Evolutionary conservation across 1,140 invertebrate genomes (phyloP), one percentile per base, ranked within the genome.

Genomic region (Notospermus geniculatus): DNA sequence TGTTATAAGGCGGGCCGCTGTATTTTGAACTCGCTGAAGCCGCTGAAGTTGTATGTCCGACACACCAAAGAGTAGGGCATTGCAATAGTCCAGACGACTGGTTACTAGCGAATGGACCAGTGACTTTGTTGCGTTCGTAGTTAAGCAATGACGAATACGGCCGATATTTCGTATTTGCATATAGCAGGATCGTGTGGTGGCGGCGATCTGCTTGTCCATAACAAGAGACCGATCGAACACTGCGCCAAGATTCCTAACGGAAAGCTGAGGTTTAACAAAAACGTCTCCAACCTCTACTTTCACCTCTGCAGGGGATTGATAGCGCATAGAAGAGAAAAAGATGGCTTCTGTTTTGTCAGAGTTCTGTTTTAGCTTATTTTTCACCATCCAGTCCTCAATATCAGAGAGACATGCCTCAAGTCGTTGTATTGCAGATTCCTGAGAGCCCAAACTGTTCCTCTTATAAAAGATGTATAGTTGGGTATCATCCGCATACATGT

Each of bases 1-100:
- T 19, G 58, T 55, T n/a, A 60, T 60, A 28, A 60, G n/a, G 27
- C 58, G 58, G 15, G 58, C 58, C 2, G 58, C 43, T 7, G n/a
- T 50, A 50, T 50, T 50, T n/a, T 50, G 46, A 50, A 50, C 46
- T 7, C 46, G n/a, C 4, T n/a, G 46, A 9, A 50, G 25, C 4
- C n/a, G 46, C 4, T 19, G 5, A n/a, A 50, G 5, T 50, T 5
- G 4, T 5, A n/a, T 50, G 9, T 50, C 19, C 5, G 46, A n/a
- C 4, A 50, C 25, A 50, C 46, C 46, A 50, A 7, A 23, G 46
- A 50, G 46, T 50, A 50, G 46, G n/a, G 46, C 46, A 50, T 50
- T 50, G 46, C n/a, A 27, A 19, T 27, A 19, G 25, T 50, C 46
- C 46, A 50, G 4, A 5, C 46, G n/a, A 5, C 5, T 7, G 4